phyloP scores from a whole-genome alignment of 2,888 invertebrate genomes.

The Ichneumoninae sp. region DNA sequence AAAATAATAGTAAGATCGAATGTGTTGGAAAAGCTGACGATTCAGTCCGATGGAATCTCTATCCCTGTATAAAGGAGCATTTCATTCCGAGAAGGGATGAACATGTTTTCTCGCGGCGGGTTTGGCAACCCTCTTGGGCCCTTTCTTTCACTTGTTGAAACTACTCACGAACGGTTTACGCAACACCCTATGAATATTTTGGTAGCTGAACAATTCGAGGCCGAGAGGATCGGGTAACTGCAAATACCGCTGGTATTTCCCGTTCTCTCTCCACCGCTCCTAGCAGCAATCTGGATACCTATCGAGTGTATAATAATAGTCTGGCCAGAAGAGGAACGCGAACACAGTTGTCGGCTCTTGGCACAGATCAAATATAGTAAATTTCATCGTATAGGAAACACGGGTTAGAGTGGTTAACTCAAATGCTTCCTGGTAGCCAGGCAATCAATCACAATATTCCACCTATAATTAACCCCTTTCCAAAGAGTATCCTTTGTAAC shows the following conservation, averaged over 20 bases:
- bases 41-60: not conserved
- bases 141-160: conserved; percentile 43
- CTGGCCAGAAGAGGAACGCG: not conserved
- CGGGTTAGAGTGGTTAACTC: not conserved
- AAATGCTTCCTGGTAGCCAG: conserved; percentile 49
- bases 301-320: conserved; percentile 9
- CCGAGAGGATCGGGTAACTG: conserved; percentile 71
- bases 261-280: conserved; percentile 36
- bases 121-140: conserved; percentile 33
- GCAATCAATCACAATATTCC: conserved; percentile 59
- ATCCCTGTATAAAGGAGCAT: conserved; percentile 27
- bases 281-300: conserved; percentile 2
- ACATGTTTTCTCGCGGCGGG: conserved; percentile 68
- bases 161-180: conserved; percentile 71
- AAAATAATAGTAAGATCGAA: conserved; percentile 46
- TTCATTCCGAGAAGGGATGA: conserved; percentile 65
- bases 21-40: conserved; percentile 17
- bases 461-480: conserved; percentile 58
- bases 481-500: not conserved
- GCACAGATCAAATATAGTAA: conserved; percentile 16
- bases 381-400: not conserved
- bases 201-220: conserved; percentile 75
- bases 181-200: conserved; percentile 74
- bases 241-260: conserved; percentile 49
- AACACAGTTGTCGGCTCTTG: not conserved